These are phyloP conservation scores for Caenorhabditis becei DNA, from an alignment of 2,888 invertebrate genomes.

Conservation along the genomic window DNA sequence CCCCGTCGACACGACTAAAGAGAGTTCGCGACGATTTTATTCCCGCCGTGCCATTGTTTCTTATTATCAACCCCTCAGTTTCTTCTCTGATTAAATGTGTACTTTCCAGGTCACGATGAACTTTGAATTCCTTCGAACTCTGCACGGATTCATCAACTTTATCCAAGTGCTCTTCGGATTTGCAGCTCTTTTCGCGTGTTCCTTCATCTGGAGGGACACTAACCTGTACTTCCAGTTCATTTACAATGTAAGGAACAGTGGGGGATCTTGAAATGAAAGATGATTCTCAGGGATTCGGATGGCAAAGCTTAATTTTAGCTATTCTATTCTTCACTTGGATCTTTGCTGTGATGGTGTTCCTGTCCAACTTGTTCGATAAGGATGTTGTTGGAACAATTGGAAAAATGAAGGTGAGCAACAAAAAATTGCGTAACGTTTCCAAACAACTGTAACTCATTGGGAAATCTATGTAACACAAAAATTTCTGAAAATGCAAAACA, in stretches of 20 bases:
- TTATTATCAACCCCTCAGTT: constrained; percentile 24
- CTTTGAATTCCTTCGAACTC: constrained; percentile 67
- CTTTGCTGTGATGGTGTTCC: constrained; percentile 66
- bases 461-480: too few species aligned
- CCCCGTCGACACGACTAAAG: constrained; percentile 47
- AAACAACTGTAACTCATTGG: too few species aligned
- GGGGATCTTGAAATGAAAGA: neutral
- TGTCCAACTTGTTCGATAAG: constrained; percentile 67
- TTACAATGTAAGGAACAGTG: constrained; percentile 55
- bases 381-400: constrained; percentile 70
- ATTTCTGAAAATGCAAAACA: too few species aligned
- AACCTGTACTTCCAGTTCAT: constrained; percentile 72
- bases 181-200: constrained; percentile 71
- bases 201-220: constrained; percentile 71
- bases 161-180: constrained; percentile 70
- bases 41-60: constrained; percentile 28
- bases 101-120: constrained; percentile 61
- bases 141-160: constrained; percentile 71
- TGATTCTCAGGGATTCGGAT: constrained; percentile 66
- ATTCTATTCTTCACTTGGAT: constrained; percentile 73
- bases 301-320: constrained; percentile 69
- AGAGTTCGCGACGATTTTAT: constrained; percentile 50
- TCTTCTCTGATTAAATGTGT: constrained; percentile 7
- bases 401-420: constrained; percentile 66
- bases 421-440: too few species aligned